phyloP scores from a whole-genome alignment of 2,888 invertebrate genomes.

The Dynastes grantii region DNA sequence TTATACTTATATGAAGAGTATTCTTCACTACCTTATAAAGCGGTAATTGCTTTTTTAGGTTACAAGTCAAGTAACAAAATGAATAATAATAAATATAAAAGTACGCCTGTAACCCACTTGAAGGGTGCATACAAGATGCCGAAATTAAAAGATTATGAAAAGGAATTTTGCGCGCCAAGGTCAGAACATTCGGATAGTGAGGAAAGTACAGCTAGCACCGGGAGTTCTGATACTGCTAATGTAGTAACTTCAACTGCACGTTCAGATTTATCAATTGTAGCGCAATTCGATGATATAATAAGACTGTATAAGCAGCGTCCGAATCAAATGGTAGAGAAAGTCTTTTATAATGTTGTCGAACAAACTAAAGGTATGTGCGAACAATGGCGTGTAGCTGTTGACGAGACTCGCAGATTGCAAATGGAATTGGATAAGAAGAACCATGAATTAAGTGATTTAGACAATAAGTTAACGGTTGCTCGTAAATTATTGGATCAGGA shows the following conservation, averaged over 20 bases:
- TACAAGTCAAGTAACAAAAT: conserved; percentile 12
- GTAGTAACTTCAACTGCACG: neutral
- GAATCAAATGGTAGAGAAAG: conserved; percentile 80
- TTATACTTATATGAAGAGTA: neutral
- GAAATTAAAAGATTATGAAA: conserved; percentile 21
- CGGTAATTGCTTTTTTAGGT: neutral
- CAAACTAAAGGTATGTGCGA: conserved; percentile 81
- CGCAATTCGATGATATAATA: conserved; percentile 82
- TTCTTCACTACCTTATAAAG: neutral
- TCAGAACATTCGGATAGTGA: conserved; percentile 49
- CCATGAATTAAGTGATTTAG: conserved; percentile 82
- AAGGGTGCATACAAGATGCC: conserved; percentile 2
- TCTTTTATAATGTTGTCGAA: conserved; percentile 82
- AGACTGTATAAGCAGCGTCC: conserved; percentile 78
- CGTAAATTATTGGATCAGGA: conserved; percentile 87
- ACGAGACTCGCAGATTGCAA: conserved; percentile 83
- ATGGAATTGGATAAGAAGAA: conserved; percentile 80
- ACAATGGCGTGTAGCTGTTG: conserved; percentile 80
- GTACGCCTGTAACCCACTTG: conserved; percentile 8
- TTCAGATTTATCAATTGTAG: conserved; percentile 75
- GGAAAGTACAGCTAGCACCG: conserved; percentile 48
- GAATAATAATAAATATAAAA: conserved; percentile 18
- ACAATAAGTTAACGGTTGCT: conserved; percentile 87
- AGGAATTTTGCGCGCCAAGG: conserved; percentile 19
- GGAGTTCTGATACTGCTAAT: conserved; percentile 24